Evolutionary conservation across 1,140 invertebrate species (phyloP), one percentile per base, ranked within the genome.

Genomic region (Leptinotarsa undecemlineata): DNA sequence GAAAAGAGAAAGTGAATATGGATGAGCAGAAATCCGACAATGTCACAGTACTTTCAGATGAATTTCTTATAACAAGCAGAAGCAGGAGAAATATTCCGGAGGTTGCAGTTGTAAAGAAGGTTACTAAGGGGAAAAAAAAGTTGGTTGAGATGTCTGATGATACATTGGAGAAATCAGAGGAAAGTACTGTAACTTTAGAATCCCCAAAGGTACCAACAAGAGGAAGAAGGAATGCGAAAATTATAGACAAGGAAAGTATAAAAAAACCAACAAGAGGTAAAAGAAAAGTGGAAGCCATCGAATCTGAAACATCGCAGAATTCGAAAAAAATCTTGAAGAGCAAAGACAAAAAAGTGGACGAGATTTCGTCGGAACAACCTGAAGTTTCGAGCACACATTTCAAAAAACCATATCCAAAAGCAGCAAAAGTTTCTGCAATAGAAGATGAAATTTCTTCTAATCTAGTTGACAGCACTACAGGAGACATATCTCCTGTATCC

Each of bases 401-500:
- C 15, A 57, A 57, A 57, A 57, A 57, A 57, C n/a, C 13, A 19
- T 3, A 57, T 15, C 51, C 17, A 19, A 57, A 57, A 1, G 14
- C 51, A 57, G 6, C n/a, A 15, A 57, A 57, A 19, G 4, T 57
- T n/a, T 5, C 51, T 57, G 15, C 51, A 57, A 19, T 57, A 15
- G 51, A 57, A 19, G 51, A 57, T n/a, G 51, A 57, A 57, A 57
- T 57, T 57, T 57, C 51, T 19, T 57, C 51, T 17, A 19, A 15
- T 57, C 51, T 14, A 57, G 26, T 33, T 64, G 63, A 64, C 63
- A 64, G 20, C 20, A 64, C 63, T 21, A 64, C 63, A 64, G 26
- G 51, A 57, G 51, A 57, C 51, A 17, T 57, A 15, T n/a, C 51
- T 15, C 51, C 51, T 17, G 51, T 57, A 57, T 19, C 51, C 1